Base-by-base conservation (phyloP, 2,113 vertebrate genomes). In the Zapus hudsonius region DNA sequence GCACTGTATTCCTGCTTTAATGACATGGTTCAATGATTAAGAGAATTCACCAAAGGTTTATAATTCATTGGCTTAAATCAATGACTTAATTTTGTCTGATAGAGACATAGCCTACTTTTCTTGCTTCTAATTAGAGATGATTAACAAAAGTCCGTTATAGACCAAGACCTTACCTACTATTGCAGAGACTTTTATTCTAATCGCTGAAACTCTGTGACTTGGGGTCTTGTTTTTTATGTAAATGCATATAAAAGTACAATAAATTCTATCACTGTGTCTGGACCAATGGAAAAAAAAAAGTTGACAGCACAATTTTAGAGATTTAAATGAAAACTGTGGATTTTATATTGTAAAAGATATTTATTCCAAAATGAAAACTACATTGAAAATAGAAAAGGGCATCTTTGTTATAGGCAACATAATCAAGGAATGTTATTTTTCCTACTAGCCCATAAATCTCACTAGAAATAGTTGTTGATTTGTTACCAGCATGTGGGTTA, bases 21-120 rank as follows among this genome's bases (percentile, higher is more conserved):
- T 84, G 57, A 90, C 81, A 8, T 63, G 9, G 29, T 84, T 85
- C 47, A 80, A n/a, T 89, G 47, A 80, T 63, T 44, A 81, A 84
- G 67, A 63, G 40, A 81, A 67, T 74, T 29, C 15, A 40, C 29
- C 29, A 69, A 29, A 3, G 25, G 38, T 81, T 63, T 69, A 64
- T 55, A 73, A 73, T 66, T 78, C 31, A 73, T 10, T 66, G 63
- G 23, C 16, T 31, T 64, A 27, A 82, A 81, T 10, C 42, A 64
- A 22, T 52, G 57, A 70, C 10, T 61, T 81, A 74, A 75, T 64
- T 63, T 59, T 84, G 2, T n/a, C 52, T 27, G 25, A 25, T 22
- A 44, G 4, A 67, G 8, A n/a, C n/a, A 33, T 82, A 52, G 19
- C 33, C 61, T 69, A 38, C 27, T 23, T 86, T 17, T n/a, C 81